These are phyloP conservation scores for Glaucopsyche alexis DNA, from an alignment of 2,888 invertebrate species.

Conservation along the genomic window DNA sequence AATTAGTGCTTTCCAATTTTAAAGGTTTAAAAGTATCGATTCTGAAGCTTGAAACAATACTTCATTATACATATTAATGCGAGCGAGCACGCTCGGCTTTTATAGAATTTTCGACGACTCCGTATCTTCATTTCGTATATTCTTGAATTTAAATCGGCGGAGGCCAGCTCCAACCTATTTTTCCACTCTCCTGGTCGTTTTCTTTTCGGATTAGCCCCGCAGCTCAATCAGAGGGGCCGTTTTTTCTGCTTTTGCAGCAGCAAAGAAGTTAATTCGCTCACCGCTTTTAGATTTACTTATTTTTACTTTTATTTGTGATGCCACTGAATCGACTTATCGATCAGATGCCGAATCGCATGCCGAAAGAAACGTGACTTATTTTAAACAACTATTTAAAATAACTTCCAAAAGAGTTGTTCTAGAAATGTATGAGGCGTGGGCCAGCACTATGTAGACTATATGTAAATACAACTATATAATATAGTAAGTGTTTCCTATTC, in stretches of 20 bases:
- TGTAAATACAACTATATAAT: no score
- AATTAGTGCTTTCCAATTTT: not conserved
- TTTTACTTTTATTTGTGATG: constrained; percentile 29
- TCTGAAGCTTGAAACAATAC: constrained; percentile 18
- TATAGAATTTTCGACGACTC: constrained; percentile 32
- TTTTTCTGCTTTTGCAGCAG: constrained; percentile 32
- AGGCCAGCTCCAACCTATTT: constrained; percentile 43
- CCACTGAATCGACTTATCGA: constrained; percentile 17
- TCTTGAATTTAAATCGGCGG: constrained; percentile 47
- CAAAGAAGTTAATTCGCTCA: constrained; percentile 39
- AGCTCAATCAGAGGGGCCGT: constrained; percentile 40
- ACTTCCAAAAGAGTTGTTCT: no score
- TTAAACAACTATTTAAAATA: no score
- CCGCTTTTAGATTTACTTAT: constrained; percentile 36
- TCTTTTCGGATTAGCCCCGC: constrained; percentile 46
- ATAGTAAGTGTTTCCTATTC: no score
- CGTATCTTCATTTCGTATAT: constrained; percentile 36
- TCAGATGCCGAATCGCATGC: not conserved
- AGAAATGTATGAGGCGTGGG: no score
- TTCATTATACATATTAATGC: constrained; percentile 23
- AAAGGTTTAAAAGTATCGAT: constrained; percentile 18
- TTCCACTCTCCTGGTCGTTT: constrained; percentile 45
- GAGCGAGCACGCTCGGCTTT: not conserved
- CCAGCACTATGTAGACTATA: no score
- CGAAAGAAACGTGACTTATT: no score